Conservation (phyloP, 2,113 vertebrate genomes). For the Ifrita kowaldi region DNA sequence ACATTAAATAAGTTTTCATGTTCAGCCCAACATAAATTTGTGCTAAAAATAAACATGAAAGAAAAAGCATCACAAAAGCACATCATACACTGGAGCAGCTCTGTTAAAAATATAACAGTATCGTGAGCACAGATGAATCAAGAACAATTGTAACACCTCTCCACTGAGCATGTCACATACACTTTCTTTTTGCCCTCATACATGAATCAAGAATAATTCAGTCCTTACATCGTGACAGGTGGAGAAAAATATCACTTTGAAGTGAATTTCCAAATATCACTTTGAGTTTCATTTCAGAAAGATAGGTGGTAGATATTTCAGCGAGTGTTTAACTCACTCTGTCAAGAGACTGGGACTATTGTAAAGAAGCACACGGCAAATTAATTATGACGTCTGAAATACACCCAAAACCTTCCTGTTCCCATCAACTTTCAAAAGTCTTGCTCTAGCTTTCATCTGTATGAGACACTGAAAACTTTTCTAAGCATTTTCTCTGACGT, state of each 20-base stretch:
- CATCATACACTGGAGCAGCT: background rate
- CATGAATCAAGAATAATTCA: background rate
- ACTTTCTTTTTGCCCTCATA: background rate
- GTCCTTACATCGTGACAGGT: background rate
- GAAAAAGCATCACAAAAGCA: background rate
- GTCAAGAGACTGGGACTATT: background rate
- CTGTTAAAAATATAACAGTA: background rate
- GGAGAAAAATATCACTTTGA: background rate
- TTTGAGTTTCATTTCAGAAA: background rate
- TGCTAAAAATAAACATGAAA: conserved; percentile 34
- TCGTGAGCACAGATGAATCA: background rate
- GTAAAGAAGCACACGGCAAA: background rate
- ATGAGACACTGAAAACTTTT: background rate
- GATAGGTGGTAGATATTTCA: background rate
- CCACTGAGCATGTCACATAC: background rate
- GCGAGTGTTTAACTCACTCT: background rate
- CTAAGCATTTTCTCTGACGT: background rate
- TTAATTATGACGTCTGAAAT: background rate
- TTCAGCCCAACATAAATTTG: background rate
- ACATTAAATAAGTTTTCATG: background rate
- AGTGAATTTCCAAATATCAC: background rate
- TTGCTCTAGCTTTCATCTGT: background rate
- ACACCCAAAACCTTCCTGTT: background rate
- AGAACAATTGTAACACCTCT: conserved; percentile 17
- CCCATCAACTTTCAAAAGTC: background rate